Base-by-base conservation (phyloP, 2,113 vertebrate genomes). In the Cardinalis cardinalis region DNA sequence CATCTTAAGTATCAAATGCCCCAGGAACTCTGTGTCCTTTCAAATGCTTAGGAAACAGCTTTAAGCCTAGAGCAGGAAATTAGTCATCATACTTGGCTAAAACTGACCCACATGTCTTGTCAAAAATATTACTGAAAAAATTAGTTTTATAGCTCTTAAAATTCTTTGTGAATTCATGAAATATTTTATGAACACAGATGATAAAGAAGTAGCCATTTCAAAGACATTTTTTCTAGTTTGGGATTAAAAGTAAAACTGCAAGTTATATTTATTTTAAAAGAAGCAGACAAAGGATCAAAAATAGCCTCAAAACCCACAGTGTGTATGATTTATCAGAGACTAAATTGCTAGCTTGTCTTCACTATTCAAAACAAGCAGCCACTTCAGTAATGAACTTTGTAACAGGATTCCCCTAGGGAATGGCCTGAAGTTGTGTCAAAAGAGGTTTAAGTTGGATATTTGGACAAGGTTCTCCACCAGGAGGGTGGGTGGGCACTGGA, bases 81-180 rank as follows among this genome's bases (percentile, higher is more conserved):
- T 64, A 95, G 48, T 92, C 90, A 95, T 77, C 10, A 10, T 13
- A 56, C 72, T 94, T 91, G 68, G 76, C 43, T 88, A 84, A 84
- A 93, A 84, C 6, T 84, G 48, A 20, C 61, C 69, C 44, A 56
- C 4, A 26, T 7, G 5, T 56, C 63, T 71, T 74, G 44, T 41
- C 52, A 88, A 90, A 90, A 78, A 32, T 58, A 12, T 34, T 74
- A 48, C 25, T 64, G 36, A 82, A 88, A 88, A 29, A 61, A 1
- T 34, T 49, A n/a, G 1, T 9, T 74, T 74, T 46, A 31, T 8
- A 24, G 11, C 15, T 74, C 58, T 80, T 71, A 38, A 71, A 87
- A 84, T 84, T 90, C 19, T 77, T 71, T 49, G 3, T 52, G n/a
- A 96, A 64, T 74, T 82, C 7, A 28, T 55, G 1, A 87, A 78